Evolutionary conservation across 1,140 invertebrate genomes (phyloP).

Genomic region (Monomorium pharaonis): DNA sequence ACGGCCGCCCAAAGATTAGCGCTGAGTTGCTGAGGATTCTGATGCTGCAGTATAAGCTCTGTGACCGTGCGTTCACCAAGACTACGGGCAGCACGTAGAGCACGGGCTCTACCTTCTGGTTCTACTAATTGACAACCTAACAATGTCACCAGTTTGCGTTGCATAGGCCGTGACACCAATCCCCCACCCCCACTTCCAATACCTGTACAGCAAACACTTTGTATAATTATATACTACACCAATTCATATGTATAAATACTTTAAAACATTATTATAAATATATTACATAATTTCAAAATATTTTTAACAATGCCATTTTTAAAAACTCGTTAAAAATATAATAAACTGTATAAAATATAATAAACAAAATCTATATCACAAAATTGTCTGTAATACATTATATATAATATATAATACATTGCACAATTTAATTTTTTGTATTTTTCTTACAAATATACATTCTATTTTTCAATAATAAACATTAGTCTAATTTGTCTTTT

Average conservation of each 20-base stretch:
- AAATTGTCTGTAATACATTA: not conserved
- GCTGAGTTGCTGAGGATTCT: constrained; percentile 96
- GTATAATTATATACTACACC: not conserved
- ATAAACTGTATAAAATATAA: not conserved
- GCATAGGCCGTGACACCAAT: constrained; percentile 95
- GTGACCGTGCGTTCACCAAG: constrained; percentile 97
- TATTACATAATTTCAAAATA: not conserved
- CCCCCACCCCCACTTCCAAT: constrained; percentile 75
- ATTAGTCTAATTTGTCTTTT: not conserved
- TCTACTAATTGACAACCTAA: constrained; percentile 97
- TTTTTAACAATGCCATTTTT: too few relatives aligned
- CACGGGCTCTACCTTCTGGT: constrained; percentile 93
- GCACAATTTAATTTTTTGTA: not conserved
- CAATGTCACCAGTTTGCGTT: constrained; percentile 96
- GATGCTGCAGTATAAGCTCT: constrained; percentile 97
- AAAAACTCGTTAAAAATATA: too few relatives aligned
- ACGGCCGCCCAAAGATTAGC: constrained; percentile 99
- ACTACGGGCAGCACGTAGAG: constrained; percentile 94
- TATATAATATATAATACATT: not conserved
- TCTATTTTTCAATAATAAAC: not conserved
- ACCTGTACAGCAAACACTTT: constrained; percentile 56
- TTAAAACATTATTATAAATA: not conserved
- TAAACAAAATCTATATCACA: constrained; percentile 24
- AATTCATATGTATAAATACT: not conserved
- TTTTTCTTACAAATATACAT: not conserved